Evolutionary conservation across 2,113 vertebrate genomes (phyloP).

Genomic region (Rhinoderma darwinii): DNA sequence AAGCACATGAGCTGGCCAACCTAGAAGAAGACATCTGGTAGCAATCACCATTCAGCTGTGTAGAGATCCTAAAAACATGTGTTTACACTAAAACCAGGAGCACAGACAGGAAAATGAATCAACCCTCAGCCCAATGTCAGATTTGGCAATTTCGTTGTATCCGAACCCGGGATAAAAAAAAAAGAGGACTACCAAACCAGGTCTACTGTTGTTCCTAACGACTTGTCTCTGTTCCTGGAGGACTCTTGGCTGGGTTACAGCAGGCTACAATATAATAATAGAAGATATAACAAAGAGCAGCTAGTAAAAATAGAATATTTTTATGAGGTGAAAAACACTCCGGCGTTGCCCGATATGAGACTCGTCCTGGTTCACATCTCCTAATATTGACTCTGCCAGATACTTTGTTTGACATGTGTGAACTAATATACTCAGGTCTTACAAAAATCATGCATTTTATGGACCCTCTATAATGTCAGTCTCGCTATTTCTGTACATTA

Average conservation of each 20-base stretch:
- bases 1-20: slow-evolving; percentile 70
- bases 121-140: slow-evolving; percentile 75
- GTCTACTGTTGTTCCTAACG: not conserved
- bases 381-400: not conserved
- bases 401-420: not conserved
- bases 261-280: slow-evolving; percentile 7
- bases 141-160: slow-evolving; percentile 75
- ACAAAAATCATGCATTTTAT: not conserved
- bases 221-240: not conserved
- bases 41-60: slow-evolving; percentile 83
- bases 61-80: slow-evolving; percentile 76
- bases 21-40: slow-evolving; percentile 80
- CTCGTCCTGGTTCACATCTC: not conserved
- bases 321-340: slow-evolving; percentile 38
- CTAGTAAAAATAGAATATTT: slow-evolving; percentile 7
- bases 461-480: no score
- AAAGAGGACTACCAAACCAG: slow-evolving; percentile 62
- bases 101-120: slow-evolving; percentile 77
- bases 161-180: slow-evolving; percentile 67
- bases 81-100: slow-evolving; percentile 76
- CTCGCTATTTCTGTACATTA: not conserved
- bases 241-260: slow-evolving; percentile 16
- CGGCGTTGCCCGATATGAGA: not conserved
- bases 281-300: slow-evolving; percentile 21
- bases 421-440: not conserved